These are phyloP conservation scores for Corydoras maculifer DNA, from an alignment of 2,113 vertebrate species.

Conservation along the genomic window DNA sequence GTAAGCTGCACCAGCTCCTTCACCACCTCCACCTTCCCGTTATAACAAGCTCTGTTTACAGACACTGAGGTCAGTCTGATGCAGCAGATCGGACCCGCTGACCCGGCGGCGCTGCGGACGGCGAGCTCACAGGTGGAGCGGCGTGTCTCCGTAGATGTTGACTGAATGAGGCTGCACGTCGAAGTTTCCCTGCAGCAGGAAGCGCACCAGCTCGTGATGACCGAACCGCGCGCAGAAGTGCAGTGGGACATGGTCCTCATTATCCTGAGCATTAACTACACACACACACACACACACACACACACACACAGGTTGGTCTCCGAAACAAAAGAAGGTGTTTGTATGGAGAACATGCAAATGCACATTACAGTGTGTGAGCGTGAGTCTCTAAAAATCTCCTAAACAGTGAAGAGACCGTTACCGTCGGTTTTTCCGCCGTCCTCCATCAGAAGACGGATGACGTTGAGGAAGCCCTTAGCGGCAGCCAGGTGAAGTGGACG, in stretches of 20 bases:
- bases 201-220: conserved; percentile 75
- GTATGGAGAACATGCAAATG: too few relatives aligned
- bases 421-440: conserved; percentile 81
- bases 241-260: conserved; percentile 84
- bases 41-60: conserved; percentile 80
- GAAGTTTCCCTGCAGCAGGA: conserved; percentile 74
- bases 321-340: too few relatives aligned
- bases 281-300: background rate
- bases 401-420: conserved; percentile 48
- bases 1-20: conserved; percentile 82
- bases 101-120: too few relatives aligned
- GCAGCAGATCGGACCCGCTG: background rate
- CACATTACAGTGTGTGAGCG: background rate
- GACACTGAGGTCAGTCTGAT: background rate
- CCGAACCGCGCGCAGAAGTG: conserved; percentile 91
- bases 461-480: conserved; percentile 82
- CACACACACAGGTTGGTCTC: too few relatives aligned
- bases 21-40: conserved; percentile 77
- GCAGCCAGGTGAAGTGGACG: conserved; percentile 85
- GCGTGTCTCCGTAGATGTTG: conserved; percentile 91
- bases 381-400: background rate
- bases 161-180: conserved; percentile 80
- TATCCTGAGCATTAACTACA: conserved; percentile 87
- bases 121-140: conserved; percentile 80
- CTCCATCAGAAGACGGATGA: conserved; percentile 78